Percentiles rank a stretch among this genome's conserved stretches.
These are phyloP conservation scores for Plagodis pulveraria DNA, from an alignment of 2,888 invertebrate species.

Conservation along the genomic window DNA sequence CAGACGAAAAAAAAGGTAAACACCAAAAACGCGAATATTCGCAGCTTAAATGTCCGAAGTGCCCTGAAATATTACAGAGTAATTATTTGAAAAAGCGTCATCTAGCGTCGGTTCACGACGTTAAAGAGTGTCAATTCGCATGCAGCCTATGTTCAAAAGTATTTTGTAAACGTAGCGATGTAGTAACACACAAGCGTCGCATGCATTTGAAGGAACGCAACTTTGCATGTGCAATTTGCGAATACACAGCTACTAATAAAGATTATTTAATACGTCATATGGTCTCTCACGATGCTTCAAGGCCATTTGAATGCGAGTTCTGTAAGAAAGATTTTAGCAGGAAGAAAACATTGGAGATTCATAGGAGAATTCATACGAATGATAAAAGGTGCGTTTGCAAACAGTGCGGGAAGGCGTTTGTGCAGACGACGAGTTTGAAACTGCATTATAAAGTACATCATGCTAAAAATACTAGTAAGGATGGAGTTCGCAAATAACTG, in stretches of 20 bases:
- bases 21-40: neutral
- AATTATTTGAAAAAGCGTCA: conserved; percentile 65
- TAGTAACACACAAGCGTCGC: conserved; percentile 59
- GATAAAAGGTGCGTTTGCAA: conserved; percentile 76
- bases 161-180: conserved; percentile 55
- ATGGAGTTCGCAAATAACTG: neutral
- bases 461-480: conserved; percentile 41
- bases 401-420: conserved; percentile 83
- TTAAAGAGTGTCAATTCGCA: conserved; percentile 57
- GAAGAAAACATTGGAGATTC: conserved; percentile 81
- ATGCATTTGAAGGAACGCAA: conserved; percentile 68
- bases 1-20: conserved; percentile 23
- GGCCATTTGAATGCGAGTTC: conserved; percentile 82
- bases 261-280: conserved; percentile 80
- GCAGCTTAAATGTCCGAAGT: conserved; percentile 60
- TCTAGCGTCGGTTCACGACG: conserved; percentile 64
- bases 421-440: conserved; percentile 84
- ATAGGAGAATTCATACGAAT: conserved; percentile 83
- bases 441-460: conserved; percentile 82
- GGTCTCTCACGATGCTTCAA: conserved; percentile 82
- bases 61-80: conserved; percentile 58
- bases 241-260: conserved; percentile 67
- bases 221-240: conserved; percentile 65
- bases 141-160: conserved; percentile 65
- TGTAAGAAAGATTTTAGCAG: conserved; percentile 86